These are phyloP conservation scores for Limnodromus scolopaceus DNA, from an alignment of 2,797 vertebrate species.

Conservation along the genomic window DNA sequence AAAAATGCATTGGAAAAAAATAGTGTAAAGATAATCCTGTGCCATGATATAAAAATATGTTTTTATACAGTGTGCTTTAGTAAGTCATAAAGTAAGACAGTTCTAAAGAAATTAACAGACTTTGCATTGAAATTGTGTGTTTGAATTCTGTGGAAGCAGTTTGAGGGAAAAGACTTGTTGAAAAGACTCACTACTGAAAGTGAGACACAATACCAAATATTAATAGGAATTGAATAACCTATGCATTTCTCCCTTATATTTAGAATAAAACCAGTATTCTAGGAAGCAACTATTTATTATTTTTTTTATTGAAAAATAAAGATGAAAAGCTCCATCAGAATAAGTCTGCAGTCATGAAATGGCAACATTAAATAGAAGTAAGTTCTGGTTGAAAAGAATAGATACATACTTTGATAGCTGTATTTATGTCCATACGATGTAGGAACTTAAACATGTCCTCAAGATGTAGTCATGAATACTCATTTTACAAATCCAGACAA, in stretches of 20 bases:
- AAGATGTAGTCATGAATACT: constrained; percentile 8
- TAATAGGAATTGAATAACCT: not conserved
- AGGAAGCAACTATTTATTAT: not conserved
- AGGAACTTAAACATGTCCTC: not conserved
- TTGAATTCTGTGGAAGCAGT: not conserved
- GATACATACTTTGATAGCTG: not conserved
- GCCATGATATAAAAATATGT: not conserved
- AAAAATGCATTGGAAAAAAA: not conserved
- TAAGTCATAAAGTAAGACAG: not conserved
- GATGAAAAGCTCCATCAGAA: not conserved
- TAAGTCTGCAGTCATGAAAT: not conserved
- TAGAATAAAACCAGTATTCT: not conserved
- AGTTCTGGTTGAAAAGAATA: not conserved
- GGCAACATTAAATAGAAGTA: not conserved
- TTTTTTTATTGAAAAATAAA: not conserved
- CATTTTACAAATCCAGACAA: constrained; percentile 40
- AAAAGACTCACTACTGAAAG: not conserved
- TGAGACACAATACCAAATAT: not conserved
- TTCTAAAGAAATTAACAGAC: constrained; percentile 13
- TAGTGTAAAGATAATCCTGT: not conserved
- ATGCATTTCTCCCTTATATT: not conserved
- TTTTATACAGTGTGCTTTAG: not conserved
- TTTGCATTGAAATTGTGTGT: not conserved
- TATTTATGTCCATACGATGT: not conserved
- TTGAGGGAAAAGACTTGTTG: not conserved